phyloP scores from a whole-genome alignment of 2,888 invertebrate genomes.

The Campopleginae sp. region DNA sequence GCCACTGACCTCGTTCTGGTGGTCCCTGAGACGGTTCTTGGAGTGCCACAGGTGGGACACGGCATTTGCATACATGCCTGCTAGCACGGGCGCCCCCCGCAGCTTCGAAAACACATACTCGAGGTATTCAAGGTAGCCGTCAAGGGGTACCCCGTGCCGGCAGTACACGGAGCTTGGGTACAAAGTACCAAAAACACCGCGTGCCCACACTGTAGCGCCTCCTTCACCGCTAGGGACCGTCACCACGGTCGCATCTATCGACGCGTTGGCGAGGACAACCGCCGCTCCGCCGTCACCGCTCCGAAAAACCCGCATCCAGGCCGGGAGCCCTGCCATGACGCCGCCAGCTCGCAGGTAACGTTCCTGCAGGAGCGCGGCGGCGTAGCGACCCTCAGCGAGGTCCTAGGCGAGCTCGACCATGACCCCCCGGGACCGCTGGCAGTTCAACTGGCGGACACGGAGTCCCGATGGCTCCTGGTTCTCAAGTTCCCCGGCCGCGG shows the following conservation, averaged over 20 bases:
- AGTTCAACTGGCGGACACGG: background rate
- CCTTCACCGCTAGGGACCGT: background rate
- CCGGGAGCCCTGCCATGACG: no score
- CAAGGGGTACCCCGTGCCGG: constrained; percentile 25
- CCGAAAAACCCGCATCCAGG: no score
- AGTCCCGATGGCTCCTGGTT: background rate
- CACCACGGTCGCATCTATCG: background rate
- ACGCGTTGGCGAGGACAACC: no score
- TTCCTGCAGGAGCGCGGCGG: no score
- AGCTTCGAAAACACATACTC: constrained; percentile 31
- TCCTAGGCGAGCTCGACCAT: background rate
- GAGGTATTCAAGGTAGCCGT: constrained; percentile 24
- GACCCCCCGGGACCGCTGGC: background rate
- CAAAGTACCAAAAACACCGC: no score
- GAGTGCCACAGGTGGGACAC: background rate
- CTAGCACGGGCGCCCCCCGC: constrained; percentile 36
- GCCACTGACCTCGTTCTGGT: constrained; percentile 4
- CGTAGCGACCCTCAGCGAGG: no score
- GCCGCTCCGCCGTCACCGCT: no score
- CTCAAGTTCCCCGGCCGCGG: background rate
- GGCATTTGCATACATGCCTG: constrained; percentile 17
- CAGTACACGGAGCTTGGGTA: background rate
- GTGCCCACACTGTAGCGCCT: background rate
- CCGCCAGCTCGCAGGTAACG: background rate
- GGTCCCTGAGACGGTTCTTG: background rate